Base-by-base conservation (phyloP, 2,888 invertebrate genomes). In the Tromatobia lineatoria region DNA sequence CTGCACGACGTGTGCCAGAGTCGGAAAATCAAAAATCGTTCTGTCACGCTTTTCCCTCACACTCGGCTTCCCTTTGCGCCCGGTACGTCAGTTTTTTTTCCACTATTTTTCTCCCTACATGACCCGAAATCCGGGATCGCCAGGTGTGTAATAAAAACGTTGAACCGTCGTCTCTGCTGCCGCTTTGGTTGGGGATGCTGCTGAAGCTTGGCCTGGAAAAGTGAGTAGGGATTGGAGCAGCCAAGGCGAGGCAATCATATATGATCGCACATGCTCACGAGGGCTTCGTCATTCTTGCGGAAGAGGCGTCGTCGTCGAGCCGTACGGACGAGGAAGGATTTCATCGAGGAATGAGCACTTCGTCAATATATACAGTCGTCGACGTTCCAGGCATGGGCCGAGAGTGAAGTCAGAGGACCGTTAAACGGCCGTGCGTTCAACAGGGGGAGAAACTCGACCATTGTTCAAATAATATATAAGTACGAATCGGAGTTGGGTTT, bases 1-100 rank as follows among this genome's bases (percentile, higher is more conserved):
- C 71, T 85, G 81, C 81, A 64, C 79, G 79, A 82, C 82, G 79
- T 79, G 75, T 79, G 81, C 85, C 82, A 54, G 81, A 82, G 85
- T 85, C 85, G 85, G 82, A 85, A 85, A 85, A 85, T 85, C 85
- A 85, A 85, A 85, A 85, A 85, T 79, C 85, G 85, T 85, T 85
- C 71, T 78, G 76, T 85, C 81, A 82, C 81, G 75, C 71, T 81
- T 88, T 86, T 88, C 86, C 85, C 45, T 57, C 73, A 64, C 81
- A 45, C 75, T 50, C 29, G 54, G 29, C 82, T 82, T 79, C 78
- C 80, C 83, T 78, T 80, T 80, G 66, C 59, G 54, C 69, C 25
- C n/a, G 47, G 47, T 57, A 71, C 29, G 76, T 74, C 78, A 76
- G 67, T 80, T 54, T 81, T 85, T 80, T 73, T 83, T 84, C 74